A percentile compares a stretch with the other conserved stretches of the same genome.
These are phyloP conservation scores for Galemys pyrenaicus DNA, from an alignment of 2,113 vertebrate genomes.

Conservation along the genomic window DNA sequence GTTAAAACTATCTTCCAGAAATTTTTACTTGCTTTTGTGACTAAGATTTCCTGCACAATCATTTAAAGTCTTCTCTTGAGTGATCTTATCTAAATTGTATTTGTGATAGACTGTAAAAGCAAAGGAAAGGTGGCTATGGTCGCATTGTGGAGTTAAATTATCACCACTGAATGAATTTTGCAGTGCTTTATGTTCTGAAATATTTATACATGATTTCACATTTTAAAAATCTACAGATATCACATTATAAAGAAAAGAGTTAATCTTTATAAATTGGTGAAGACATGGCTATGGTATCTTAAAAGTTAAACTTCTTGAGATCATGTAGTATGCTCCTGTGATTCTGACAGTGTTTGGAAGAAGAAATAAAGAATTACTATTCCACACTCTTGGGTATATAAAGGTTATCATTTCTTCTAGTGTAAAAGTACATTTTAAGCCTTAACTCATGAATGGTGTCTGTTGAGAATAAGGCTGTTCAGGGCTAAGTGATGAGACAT, in stretches of 20 bases:
- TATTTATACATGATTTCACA: background rate
- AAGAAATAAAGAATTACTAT: background rate
- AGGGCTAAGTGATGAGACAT: conserved; percentile 65
- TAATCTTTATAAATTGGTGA: background rate
- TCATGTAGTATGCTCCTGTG: background rate
- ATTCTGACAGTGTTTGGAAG: background rate
- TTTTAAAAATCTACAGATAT: background rate
- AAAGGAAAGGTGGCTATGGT: background rate
- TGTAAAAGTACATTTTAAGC: conserved; percentile 49
- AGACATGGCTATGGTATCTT: background rate
- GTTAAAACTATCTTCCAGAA: background rate
- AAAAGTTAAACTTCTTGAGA: conserved; percentile 1
- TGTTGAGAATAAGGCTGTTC: background rate
- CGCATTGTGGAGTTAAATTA: background rate
- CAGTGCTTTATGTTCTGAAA: background rate
- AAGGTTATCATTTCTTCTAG: conserved; percentile 47
- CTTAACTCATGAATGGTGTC: conserved; percentile 26
- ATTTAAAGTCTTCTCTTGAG: background rate
- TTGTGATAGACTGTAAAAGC: background rate
- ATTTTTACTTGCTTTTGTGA: background rate
- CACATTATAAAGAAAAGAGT: background rate
- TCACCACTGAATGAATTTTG: background rate
- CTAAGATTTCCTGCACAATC: conserved; percentile 16
- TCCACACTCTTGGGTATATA: background rate
- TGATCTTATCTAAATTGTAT: conserved; percentile 6